Evolutionary conservation across 2,113 vertebrate species (phyloP), one percentile per base, ranked within the genome.

Genomic region (Brachypteracias leptosomus): DNA sequence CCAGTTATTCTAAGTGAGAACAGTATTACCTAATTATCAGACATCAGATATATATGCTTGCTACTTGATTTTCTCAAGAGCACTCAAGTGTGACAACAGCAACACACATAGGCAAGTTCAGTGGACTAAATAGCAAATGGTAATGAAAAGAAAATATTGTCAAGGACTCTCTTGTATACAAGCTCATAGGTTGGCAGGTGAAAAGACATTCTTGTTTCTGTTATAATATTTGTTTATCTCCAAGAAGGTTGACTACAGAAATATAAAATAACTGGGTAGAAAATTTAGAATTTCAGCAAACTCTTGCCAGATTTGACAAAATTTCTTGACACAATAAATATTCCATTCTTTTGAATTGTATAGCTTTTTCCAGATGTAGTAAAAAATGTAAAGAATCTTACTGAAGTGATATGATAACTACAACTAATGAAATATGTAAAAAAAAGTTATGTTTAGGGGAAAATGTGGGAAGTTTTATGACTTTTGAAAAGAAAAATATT

Each of bases 31-130:
- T 98, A 98, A 97, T 98, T 98, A 98, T 95, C 86, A 98, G 54
- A 98, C 97, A 98, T 98, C 96, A 98, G 96, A 97, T 95, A 96
- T 96, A 96, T 98, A 97, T 95, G 96, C 97, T 98, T 97, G 90
- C 94, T 96, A 97, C 94, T 97, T 98, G 89, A 98, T 98, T 98
- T 98, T 98, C 97, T 98, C 96, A 97, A 98, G 97, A 95, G 97
- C 94, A 96, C 96, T 98, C 88, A 97, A 97, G 96, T 88, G 77
- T 97, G 94, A 95, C 93, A 97, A 75, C 58, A 88, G 83, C 97
- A 95, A 86, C 78, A 77, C 86, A 96, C 62, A 90, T 6, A 93
- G 65, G 93, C 66, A 95, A 93, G 59, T 91, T 96, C 59, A 93
- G 46, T 85, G 47, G 63, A 85, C 46, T 94, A 88, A 96, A 96